Evolutionary conservation across 2,888 invertebrate genomes (phyloP).

Genomic region (Pomacea canaliculata): DNA sequence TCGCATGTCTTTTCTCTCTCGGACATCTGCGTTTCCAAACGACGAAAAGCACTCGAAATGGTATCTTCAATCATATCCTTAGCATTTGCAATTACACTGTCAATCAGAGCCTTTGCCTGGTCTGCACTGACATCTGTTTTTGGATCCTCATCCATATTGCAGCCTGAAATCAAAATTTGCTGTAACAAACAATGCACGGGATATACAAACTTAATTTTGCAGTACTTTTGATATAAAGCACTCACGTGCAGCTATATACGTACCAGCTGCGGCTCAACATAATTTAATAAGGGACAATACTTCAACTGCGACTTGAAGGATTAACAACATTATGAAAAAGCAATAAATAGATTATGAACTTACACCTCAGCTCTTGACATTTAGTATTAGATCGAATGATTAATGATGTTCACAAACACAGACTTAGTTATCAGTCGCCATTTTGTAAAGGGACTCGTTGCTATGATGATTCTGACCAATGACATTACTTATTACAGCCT

Average conservation of each 20-base stretch:
- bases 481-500: neutral
- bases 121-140: conserved; percentile 50
- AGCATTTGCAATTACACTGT: conserved; percentile 22
- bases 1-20: conserved; percentile 60
- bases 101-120: conserved; percentile 40
- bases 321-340: too few species aligned
- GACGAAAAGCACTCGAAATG: conserved; percentile 59
- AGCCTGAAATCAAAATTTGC: too few species aligned
- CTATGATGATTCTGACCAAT: conserved; percentile 29
- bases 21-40: conserved; percentile 57
- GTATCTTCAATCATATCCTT: conserved; percentile 61
- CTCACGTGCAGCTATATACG: too few species aligned
- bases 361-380: too few species aligned
- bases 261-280: too few species aligned
- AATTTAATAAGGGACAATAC: too few species aligned
- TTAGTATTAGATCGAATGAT: neutral
- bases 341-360: too few species aligned
- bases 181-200: neutral
- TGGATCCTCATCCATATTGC: conserved; percentile 21
- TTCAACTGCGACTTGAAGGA: too few species aligned
- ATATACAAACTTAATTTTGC: neutral
- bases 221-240: too few species aligned
- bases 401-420: neutral
- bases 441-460: conserved; percentile 25
- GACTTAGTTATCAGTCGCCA: conserved; percentile 5